Base-by-base conservation (phyloP, 1,140 invertebrate species). In the Vanessa atalanta region DNA sequence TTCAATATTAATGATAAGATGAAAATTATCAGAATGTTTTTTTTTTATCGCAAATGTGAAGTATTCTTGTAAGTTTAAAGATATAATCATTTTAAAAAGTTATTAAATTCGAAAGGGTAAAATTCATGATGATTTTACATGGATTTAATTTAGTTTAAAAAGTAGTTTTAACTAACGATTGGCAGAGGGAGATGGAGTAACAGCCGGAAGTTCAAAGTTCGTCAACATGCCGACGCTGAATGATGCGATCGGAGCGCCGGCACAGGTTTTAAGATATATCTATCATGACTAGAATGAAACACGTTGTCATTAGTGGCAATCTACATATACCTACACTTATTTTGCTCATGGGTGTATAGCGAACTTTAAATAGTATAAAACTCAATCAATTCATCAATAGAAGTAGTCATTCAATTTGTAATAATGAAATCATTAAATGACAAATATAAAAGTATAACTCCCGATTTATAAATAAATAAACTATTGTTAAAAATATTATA, bases 121-220 rank as follows among this genome's bases (percentile, higher is more conserved):
- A 31, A 43, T 11, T 9, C 37, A 43, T 43, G 7, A 11, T 43
- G 37, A 11, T 9, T 43, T 8, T 43, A 43, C n/a, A 47, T 65
- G 37, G 11, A 16, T 48, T 12, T 50, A 14, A 15, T 50, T 50
- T 15, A 14, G n/a, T 14, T 26, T 60, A 26, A 31, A 61, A 61
- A 61, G 57, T 61, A 37, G 15, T 48, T 0, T n/a, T 3, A 43
- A 65, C 43, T 65, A 47, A 47, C 12, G 63, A 68, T 72, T 72
- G 75, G 65, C 83, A 91, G 88, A 91, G 81, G 87, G 86, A 73
- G 89, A 90, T 47, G 85, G 87, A 78, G 87, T 88, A 78, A 76
- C 75, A 61, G 79, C 80, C 20, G 89, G 88, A 68, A 91, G 89
- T 78, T 86, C 89, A 55, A 90, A 90, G 83, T 89, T 86, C 78